A percentile compares a stretch with the other conserved stretches of the same genome.
Conservation (phyloP, 2,888 invertebrate species). For the Slavum lentiscoides region DNA sequence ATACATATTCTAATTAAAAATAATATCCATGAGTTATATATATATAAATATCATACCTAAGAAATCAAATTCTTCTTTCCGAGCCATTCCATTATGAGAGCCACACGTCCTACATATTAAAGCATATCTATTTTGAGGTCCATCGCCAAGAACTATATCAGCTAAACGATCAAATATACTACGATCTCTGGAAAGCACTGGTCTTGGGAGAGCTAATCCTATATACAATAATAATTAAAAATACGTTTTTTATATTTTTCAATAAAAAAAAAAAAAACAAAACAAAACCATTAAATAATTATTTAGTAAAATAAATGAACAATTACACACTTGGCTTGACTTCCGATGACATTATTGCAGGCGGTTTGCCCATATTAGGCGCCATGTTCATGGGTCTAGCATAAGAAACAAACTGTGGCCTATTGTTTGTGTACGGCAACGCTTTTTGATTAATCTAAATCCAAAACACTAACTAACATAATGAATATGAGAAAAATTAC, state of each 20-base stretch:
- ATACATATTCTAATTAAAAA: too few relatives aligned
- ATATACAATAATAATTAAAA: conserved; percentile 23
- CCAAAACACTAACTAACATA: conserved; percentile 15
- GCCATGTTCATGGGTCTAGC: not conserved
- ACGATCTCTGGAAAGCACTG: conserved; percentile 74
- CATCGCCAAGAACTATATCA: conserved; percentile 93
- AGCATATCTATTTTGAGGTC: conserved; percentile 91
- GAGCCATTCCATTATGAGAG: conserved; percentile 89
- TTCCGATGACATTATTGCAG: conserved; percentile 23
- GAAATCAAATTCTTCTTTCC: conserved; percentile 75
- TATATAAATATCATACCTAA: conserved; percentile 59
- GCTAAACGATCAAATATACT: conserved; percentile 85
- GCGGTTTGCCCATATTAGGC: conserved; percentile 4
- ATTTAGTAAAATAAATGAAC: not conserved
- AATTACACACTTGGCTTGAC: conserved; percentile 31
- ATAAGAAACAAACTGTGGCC: not conserved
- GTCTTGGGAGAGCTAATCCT: conserved; percentile 63
- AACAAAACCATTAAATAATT: too few relatives aligned
- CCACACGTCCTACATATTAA: conserved; percentile 88
- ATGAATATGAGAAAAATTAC: not conserved
- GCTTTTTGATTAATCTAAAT: conserved; percentile 43
- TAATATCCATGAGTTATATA: not conserved
- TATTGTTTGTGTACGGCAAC: conserved; percentile 12
- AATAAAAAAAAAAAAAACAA: not conserved
- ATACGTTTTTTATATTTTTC: not conserved